Evolutionary conservation across 2,888 invertebrate species (phyloP), one percentile per base, ranked within the genome.

Genomic region (Mesodorylaimus sp.): DNA sequence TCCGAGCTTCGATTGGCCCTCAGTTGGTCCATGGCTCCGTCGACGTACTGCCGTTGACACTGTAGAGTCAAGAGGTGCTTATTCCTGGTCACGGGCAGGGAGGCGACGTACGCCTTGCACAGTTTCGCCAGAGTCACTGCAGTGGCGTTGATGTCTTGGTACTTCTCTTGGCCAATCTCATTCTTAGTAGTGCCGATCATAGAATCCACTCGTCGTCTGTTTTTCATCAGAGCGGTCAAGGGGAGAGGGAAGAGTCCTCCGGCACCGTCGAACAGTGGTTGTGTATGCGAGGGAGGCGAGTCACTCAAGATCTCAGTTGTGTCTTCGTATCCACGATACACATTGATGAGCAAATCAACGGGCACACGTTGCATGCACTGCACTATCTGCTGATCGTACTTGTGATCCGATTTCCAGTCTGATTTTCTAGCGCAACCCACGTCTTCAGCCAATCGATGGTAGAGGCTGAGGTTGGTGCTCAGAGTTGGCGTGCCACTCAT

Each of bases 101-200:
- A n/a, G n/a, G n/a, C n/a, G n/a, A n/a, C n/a, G n/a, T n/a, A n/a
- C n/a, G n/a, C n/a, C 10, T 24, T 5, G 26, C 48, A 48, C 26
- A n/a, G 7, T 3, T 19, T 16, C 5, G 5, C 27, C 10, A 46
- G 16, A 5, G 38, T 19, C 10, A 5, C 5, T 7, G 46, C 5
- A 3, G 25, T 46, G 23, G 44, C 44, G 46, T 25, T n/a, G 5
- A 24, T 21, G 37, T 25, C 5, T 3, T 7, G 3, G 5, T 3
- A 24, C 10, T 32, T 38, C 3, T 36, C 10, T 3, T 10, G 13
- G 21, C 41, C 25, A 5, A 21, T 7, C 24, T 51, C 51, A 16
- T 43, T 21, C 36, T 24, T 24, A 16, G 48, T 49, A 7, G 48
- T 51, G 3, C 51, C 51, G 19, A 37, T 48, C 29, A 51, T 41